Base-by-base conservation (phyloP, 2,888 invertebrate genomes). In the Ormyrus thymus region DNA sequence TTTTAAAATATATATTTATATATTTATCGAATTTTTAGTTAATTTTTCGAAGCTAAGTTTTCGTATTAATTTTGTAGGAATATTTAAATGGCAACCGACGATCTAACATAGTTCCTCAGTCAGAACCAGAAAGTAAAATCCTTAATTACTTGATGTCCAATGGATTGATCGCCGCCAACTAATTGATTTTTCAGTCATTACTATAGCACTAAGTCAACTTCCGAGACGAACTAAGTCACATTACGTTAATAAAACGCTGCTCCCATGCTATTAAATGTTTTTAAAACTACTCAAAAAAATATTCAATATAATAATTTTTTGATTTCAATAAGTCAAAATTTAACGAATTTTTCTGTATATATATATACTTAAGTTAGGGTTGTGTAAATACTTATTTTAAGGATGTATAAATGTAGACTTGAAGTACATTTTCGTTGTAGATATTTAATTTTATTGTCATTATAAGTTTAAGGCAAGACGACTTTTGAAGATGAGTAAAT, bases 51-150 rank as follows among this genome's bases (percentile, higher is more conserved):
- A 29, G 29, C 29, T 29, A 29, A 29, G 29, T 29, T 29, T 29
- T 29, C 29, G 2, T 29, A 29, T 29, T 29, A 4, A 29, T 53
- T 15, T 82, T 83, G 8, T 83, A 90, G 90, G 90, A 90, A 85
- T 89, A 90, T 84, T 84, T 90, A 71, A 89, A 88, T 78, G 90
- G 88, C 84, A 90, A 87, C 82, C 86, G 85, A 83, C 89, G 83
- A 87, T 86, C 88, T 68, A 86, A 83, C 68, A 84, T 89, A 77
- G 90, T 91, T 80, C 91, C 90, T 82, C 92, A 92, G 69, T 90
- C 92, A 83, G 92, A 92, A 86, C 92, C 92, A 83, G 90, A 92
- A 83, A 90, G 91, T 83, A 91, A 91, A 84, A 92, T 93, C 82
- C 90, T 92, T 83, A 91, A 92, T 85, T 92, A 92, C 85, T 88